Conservation (phyloP, 1,140 invertebrate species). For the Lordiphosa collinella region DNA sequence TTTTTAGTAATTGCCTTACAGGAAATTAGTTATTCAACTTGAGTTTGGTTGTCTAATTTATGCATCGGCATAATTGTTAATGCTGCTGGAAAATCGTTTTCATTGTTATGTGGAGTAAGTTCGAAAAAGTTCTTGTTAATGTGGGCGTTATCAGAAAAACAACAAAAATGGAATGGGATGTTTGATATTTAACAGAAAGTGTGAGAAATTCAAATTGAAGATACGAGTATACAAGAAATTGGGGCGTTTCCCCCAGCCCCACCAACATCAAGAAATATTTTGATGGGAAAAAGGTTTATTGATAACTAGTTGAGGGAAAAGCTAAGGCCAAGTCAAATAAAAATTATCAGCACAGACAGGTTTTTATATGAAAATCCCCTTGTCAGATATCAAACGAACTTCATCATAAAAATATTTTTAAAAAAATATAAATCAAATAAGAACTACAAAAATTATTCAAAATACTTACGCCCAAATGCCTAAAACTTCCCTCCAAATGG, state of each 20-base stretch:
- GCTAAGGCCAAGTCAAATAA: constrained; percentile 39
- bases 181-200: constrained; percentile 59
- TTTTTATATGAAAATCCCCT: constrained; percentile 37
- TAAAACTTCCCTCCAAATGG: constrained; percentile 1
- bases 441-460: constrained; percentile 55
- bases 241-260: constrained; percentile 1
- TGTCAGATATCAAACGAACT: constrained; percentile 18
- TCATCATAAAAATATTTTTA: neutral
- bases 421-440: constrained; percentile 43
- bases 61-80: constrained; percentile 65
- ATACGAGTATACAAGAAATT: constrained; percentile 11
- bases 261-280: neutral
- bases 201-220: constrained; percentile 58
- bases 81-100: constrained; percentile 67
- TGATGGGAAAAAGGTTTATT: constrained; percentile 47
- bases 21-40: constrained; percentile 72
- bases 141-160: constrained; percentile 58
- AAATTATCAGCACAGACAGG: constrained; percentile 55
- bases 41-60: constrained; percentile 62
- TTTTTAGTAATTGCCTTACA: constrained; percentile 68
- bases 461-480: constrained; percentile 27
- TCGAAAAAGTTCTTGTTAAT: constrained; percentile 56
- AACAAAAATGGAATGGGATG: constrained; percentile 2
- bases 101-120: constrained; percentile 20
- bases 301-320: constrained; percentile 45